Conservation (phyloP, 2,888 invertebrate genomes). For the Sarcophaga subvicina region DNA sequence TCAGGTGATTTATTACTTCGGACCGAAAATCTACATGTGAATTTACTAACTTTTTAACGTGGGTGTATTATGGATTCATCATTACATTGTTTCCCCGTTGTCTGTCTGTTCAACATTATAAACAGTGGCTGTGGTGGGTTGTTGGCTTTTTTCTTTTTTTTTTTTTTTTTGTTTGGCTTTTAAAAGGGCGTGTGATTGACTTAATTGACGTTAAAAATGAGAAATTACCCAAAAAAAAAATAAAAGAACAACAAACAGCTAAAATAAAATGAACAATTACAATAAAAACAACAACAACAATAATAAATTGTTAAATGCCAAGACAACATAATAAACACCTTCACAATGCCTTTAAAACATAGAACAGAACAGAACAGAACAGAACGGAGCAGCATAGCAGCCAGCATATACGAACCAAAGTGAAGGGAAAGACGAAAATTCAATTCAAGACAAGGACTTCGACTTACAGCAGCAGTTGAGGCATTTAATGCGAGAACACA, state of each 20-base stretch:
- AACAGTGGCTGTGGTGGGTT: slow-evolving; percentile 49
- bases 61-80: slow-evolving; percentile 38
- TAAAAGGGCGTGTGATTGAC: slow-evolving; percentile 82
- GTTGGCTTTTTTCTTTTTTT: slow-evolving; percentile 12
- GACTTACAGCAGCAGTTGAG: slow-evolving; percentile 33
- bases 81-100: slow-evolving; percentile 32
- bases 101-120: slow-evolving; percentile 4
- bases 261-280: slow-evolving; percentile 70
- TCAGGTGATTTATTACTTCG: too few relatives aligned
- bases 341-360: slow-evolving; percentile 34
- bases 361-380: slow-evolving; percentile 2
- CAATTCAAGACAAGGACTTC: slow-evolving; percentile 33
- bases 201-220: slow-evolving; percentile 82
- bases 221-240: slow-evolving; percentile 75
- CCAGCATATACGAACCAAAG: neutral
- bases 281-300: slow-evolving; percentile 73
- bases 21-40: too few relatives aligned
- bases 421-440: neutral
- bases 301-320: slow-evolving; percentile 66
- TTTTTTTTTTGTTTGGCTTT: slow-evolving; percentile 36
- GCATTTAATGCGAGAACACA: slow-evolving; percentile 43
- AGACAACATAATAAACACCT: slow-evolving; percentile 70
- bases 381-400: too few relatives aligned
- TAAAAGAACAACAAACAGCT: slow-evolving; percentile 73
- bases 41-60: neutral